Percentiles rank a stretch among this genome's conserved stretches.
Conservation (phyloP, 1,140 invertebrate genomes). For the Campoletis sonorensis region DNA sequence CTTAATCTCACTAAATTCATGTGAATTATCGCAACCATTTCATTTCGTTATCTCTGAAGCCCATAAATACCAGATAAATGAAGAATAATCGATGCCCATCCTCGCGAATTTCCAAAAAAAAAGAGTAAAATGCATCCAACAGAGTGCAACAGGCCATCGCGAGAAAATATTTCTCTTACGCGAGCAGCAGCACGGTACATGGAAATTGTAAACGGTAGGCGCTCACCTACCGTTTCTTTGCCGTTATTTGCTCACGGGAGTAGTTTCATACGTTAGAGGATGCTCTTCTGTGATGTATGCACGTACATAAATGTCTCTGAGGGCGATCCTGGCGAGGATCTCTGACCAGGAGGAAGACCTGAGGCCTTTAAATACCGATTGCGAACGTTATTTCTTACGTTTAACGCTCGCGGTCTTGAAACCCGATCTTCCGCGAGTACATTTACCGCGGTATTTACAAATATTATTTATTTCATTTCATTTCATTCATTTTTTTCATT, state of each 20-base stretch:
- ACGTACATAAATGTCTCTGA: background rate
- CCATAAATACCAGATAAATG: background rate
- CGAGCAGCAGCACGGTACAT: slow-evolving; percentile 38
- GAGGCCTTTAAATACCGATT: background rate
- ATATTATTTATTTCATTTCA: too few species aligned
- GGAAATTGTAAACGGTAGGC: slow-evolving; percentile 55
- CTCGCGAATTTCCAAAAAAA: background rate
- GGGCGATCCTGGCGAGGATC: background rate
- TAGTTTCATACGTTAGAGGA: slow-evolving; percentile 18
- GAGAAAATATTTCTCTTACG: slow-evolving; percentile 32
- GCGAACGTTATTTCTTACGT: too few species aligned
- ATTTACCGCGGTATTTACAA: too few species aligned
- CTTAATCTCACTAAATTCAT: background rate
- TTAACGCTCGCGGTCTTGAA: too few species aligned
- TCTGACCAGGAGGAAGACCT: slow-evolving; percentile 1
- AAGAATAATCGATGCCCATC: slow-evolving; percentile 5
- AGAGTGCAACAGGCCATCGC: background rate
- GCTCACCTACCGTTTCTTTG: slow-evolving; percentile 50
- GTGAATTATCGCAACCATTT: background rate
- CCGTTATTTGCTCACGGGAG: slow-evolving; percentile 52
- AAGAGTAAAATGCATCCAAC: background rate
- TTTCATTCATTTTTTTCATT: too few species aligned
- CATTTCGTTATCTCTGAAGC: background rate
- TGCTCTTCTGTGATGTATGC: slow-evolving; percentile 34
- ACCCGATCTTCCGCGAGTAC: too few species aligned